Evolutionary conservation across 2,113 vertebrate species (phyloP).

Genomic region (Ranitomeya imitator): DNA sequence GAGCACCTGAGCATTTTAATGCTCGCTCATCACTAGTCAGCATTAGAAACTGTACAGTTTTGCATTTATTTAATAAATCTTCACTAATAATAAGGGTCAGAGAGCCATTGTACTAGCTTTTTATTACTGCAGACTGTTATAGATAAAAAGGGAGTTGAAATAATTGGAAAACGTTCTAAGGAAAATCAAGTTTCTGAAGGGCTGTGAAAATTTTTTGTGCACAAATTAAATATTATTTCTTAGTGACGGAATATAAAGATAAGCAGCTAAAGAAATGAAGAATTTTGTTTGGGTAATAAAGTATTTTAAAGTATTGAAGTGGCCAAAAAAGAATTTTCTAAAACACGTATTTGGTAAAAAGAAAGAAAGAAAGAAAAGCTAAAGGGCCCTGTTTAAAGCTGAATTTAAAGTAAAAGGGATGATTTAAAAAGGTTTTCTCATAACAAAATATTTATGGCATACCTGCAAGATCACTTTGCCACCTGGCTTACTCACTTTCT

Average conservation of each 20-base stretch:
- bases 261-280: not conserved
- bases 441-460: no score
- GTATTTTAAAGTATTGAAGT: not conserved
- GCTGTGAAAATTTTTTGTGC: not conserved
- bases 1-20: no score
- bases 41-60: not conserved
- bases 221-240: not conserved
- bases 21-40: no score
- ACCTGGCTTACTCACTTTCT: no score
- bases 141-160: not conserved
- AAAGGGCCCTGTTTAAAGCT: no score
- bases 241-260: not conserved
- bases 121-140: not conserved
- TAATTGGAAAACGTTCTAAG: not conserved
- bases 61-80: not conserved
- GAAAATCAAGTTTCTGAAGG: not conserved
- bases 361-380: no score
- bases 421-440: no score
- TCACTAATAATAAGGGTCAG: not conserved
- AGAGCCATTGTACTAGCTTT: not conserved
- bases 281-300: not conserved
- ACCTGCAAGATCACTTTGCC: no score
- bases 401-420: no score
- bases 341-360: not conserved
- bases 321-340: not conserved